These are phyloP conservation scores for Seira ritae DNA, from an alignment of 2,888 invertebrate species.

Conservation along the genomic window DNA sequence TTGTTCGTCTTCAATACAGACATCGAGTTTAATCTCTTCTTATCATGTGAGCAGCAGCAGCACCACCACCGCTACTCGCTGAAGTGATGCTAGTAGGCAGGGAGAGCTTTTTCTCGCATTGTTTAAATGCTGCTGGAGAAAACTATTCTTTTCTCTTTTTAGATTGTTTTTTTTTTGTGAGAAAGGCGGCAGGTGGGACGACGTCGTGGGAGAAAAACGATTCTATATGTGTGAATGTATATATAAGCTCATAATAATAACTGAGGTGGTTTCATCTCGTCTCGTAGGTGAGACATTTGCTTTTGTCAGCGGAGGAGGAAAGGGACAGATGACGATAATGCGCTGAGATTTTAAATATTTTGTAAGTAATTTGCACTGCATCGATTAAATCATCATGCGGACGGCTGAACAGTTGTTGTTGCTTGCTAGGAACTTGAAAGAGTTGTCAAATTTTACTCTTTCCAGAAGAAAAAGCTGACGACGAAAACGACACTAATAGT, in stretches of 20 bases:
- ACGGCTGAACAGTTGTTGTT: slow-evolving; percentile 42
- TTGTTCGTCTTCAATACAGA: too few species aligned
- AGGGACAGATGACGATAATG: slow-evolving; percentile 59
- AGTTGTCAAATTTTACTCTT: neutral
- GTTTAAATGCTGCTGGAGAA: neutral
- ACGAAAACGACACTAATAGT: too few species aligned
- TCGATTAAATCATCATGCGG: slow-evolving; percentile 62
- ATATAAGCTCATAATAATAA: slow-evolving; percentile 2
- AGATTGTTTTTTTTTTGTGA: slow-evolving; percentile 38
- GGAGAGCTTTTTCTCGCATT: neutral
- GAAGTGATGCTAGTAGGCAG: neutral
- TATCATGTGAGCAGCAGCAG: slow-evolving; percentile 44
- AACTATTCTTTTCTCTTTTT: neutral
- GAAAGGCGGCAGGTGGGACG: slow-evolving; percentile 62
- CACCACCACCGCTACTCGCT: too few species aligned
- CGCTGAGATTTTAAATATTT: slow-evolving; percentile 46
- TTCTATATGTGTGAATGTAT: slow-evolving; percentile 12
- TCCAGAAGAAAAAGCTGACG: neutral
- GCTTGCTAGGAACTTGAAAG: neutral
- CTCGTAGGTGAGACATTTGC: slow-evolving; percentile 13
- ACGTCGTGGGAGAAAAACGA: neutral
- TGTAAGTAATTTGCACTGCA: slow-evolving; percentile 59
- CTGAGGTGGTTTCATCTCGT: too few species aligned
- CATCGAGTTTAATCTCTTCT: slow-evolving; percentile 55
- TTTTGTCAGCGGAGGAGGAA: neutral